Evolutionary conservation across 92 coral and sea anemone species (phyloP).

Genomic region (Epizoanthus stellaris): DNA sequence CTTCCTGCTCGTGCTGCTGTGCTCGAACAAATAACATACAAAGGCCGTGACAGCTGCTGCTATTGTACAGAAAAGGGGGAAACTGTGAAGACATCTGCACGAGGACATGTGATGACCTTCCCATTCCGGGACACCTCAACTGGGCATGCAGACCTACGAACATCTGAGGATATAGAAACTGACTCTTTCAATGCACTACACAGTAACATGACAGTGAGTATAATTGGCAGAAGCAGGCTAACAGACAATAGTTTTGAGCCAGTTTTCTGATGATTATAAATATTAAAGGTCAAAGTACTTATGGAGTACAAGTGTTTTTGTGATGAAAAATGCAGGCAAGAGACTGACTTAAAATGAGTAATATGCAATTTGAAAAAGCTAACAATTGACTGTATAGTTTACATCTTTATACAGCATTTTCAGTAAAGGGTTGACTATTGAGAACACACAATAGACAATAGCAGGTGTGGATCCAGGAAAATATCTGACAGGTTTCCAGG

Average conservation of each 20-base stretch:
- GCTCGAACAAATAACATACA: slow-evolving; percentile 50
- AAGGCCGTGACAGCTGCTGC: slow-evolving; percentile 59
- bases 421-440: too few species aligned
- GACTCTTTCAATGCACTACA: slow-evolving; percentile 56
- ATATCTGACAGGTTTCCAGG: too few species aligned
- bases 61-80: slow-evolving; percentile 54
- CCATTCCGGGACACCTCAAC: slow-evolving; percentile 49
- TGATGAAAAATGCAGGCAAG: too few species aligned
- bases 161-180: slow-evolving; percentile 15
- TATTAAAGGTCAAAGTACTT: neutral
- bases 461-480: too few species aligned
- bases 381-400: too few species aligned
- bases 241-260: too few species aligned
- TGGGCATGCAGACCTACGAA: slow-evolving; percentile 61
- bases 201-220: slow-evolving; percentile 48
- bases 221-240: too few species aligned
- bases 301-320: neutral
- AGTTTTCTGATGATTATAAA: too few species aligned
- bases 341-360: too few species aligned
- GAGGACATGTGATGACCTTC: slow-evolving; percentile 74
- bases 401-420: too few species aligned
- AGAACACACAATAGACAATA: too few species aligned
- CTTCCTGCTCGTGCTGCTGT: slow-evolving; percentile 60
- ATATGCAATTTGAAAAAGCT: too few species aligned
- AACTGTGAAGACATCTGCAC: slow-evolving; percentile 44